These are phyloP conservation scores for Podargus strigoides DNA, from an alignment of 2,797 vertebrate species.

Conservation along the genomic window DNA sequence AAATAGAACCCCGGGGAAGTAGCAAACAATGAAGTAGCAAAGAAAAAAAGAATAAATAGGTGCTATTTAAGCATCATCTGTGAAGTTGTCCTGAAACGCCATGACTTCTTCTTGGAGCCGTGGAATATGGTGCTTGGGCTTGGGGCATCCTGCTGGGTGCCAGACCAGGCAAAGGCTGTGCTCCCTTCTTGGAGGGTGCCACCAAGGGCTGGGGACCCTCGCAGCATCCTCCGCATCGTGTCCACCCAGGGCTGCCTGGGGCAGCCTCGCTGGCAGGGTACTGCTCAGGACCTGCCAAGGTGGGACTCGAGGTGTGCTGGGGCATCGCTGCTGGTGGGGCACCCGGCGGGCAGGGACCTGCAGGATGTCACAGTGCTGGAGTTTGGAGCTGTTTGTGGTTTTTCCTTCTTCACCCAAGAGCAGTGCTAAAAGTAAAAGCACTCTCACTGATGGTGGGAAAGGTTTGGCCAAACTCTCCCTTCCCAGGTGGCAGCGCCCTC, in stretches of 20 bases:
- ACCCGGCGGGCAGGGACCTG: too few species aligned
- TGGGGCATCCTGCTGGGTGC: rapidly evolving
- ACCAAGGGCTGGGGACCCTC: rapidly evolving
- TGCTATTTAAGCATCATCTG: not conserved
- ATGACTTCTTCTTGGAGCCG: rapidly evolving
- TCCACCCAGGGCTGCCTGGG: not conserved
- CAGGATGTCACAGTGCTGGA: rapidly evolving
- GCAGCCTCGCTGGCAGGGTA: too few species aligned
- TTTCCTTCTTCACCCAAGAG: not conserved
- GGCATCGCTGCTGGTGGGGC: not conserved
- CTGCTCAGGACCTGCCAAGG: too few species aligned
- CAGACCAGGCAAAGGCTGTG: rapidly evolving
- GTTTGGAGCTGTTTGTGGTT: not conserved
- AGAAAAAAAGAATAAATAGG: not conserved
- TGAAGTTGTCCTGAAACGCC: not conserved
- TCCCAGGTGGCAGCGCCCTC: rapidly evolving
- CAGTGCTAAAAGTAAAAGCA: rapidly evolving
- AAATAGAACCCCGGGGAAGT: not conserved
- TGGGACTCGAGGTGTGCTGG: rapidly evolving
- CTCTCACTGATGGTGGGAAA: rapidly evolving
- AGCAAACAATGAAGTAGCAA: rapidly evolving
- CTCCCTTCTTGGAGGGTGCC: not conserved
- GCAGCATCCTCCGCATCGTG: rapidly evolving
- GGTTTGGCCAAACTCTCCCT: rapidly evolving
- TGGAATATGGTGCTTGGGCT: rapidly evolving